A percentile compares a stretch with the other conserved stretches of the same genome.
Conservation (phyloP, 2,113 vertebrate genomes). For the Lampris megalopsis region DNA sequence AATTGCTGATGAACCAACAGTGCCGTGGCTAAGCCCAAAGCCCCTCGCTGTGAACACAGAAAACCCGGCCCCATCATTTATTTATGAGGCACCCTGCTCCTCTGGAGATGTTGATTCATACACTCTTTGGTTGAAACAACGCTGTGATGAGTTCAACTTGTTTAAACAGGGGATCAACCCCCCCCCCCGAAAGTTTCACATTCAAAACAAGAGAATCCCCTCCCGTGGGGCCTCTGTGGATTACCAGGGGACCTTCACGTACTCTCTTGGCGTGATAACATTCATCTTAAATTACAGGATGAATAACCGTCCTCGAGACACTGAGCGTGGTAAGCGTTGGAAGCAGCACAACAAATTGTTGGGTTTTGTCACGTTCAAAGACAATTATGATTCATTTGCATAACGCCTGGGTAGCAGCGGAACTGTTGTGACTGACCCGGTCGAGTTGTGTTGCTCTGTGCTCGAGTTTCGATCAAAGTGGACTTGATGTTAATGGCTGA, state of each 20-base stretch:
- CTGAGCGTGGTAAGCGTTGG: too few species aligned
- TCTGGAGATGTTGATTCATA: constrained; percentile 26
- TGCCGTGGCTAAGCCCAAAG: not conserved
- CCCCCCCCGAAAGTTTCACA: not conserved
- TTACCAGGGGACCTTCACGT: too few species aligned
- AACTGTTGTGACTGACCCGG: not conserved
- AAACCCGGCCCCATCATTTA: constrained; percentile 17
- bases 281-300: too few species aligned
- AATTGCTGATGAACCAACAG: not conserved
- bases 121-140: constrained; percentile 3
- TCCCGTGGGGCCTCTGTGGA: too few species aligned
- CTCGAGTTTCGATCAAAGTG: not conserved
- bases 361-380: not conserved
- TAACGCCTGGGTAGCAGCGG: not conserved
- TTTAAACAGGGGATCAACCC: not conserved
- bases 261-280: too few species aligned
- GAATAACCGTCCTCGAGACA: too few species aligned
- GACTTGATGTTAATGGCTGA: not conserved
- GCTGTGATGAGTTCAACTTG: not conserved
- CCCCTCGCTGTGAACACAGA: not conserved
- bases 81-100: constrained; percentile 29
- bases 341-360: not conserved
- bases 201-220: not conserved
- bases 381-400: not conserved
- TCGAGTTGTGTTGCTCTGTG: not conserved